Evolutionary conservation across 2,113 vertebrate species (phyloP), one percentile per base, ranked within the genome.

Genomic region (Leptocoma aspasia): DNA sequence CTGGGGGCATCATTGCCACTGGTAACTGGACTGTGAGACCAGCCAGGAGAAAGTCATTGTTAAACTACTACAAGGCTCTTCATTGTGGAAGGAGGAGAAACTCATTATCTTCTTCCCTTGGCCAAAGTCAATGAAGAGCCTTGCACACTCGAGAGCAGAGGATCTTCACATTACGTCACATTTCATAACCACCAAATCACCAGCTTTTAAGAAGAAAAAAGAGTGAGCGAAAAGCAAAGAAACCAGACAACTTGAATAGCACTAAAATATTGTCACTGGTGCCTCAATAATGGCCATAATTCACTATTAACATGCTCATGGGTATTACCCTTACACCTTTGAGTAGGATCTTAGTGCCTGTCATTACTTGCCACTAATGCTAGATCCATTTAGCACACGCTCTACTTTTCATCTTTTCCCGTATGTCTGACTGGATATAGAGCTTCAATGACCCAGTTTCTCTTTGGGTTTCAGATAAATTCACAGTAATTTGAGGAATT

Each of bases 391-490:
- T 92, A 83, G 86, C 56, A 56, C 49, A 64, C 52, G 56, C 49
- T 91, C 86, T 80, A 65, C 27, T 78, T 83, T 57, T 81, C 41
- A 86, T 81, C 78, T 95, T 86, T 95, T 72, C 35, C 66, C 54
- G 61, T 42, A 39, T 7, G 47, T 90, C 89, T 96, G 84, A 88
- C 83, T 45, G 76, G 94, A 88, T 73, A 87, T 33, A 71, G 86
- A 92, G 73, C 31, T 77, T 71, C 90, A 90, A 59, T 90, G 81
- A 88, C 61, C 71, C 79, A 56, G 76, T 83, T 92, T 93, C 90
- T 77, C 42, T 95, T 45, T 90, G 75, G 52, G 60, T 94, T 96
- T 95, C 92, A 93, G 69, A 90, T 77, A 94, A 95, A 86, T 53
- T 42, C 41, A 84, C 22, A 63, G 66, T 81, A 94, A 95, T 93